Base-by-base conservation (phyloP, 1,140 invertebrate genomes). In the Microplitis demolitor region DNA sequence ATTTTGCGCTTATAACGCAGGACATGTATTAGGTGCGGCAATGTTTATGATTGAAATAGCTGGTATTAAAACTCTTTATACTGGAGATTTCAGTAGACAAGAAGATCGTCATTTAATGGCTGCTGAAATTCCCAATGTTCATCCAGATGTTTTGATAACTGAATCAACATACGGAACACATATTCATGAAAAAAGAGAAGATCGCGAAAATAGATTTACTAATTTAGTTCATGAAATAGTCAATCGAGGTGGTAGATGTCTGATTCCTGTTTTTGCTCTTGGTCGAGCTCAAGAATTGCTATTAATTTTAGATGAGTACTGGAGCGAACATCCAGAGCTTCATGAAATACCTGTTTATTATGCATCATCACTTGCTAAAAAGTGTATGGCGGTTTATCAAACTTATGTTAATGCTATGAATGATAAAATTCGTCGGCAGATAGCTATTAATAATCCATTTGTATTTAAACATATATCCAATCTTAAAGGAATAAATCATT, bases 41-140 rank as follows among this genome's bases (percentile, higher is more conserved):
- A 99, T 99, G 98, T 99, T 99, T 83, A 99, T 99, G 97, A 97
- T 99, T 70, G 98, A 99, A 90, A 99, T 99, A 75, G 98, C 98
- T 66, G 98, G 97, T 34, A 95, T 98, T 13, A 97, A 97, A 88
- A 92, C 94, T 78, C 76, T 73, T 1, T 99, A 99, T 82, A 99
- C 98, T 0, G 98, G 98, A 0, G 98, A 99, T 82, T 99, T 99
- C 85, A 99, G 97, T 16, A 87, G 98, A 39, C 97, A 99, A 88
- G 98, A 99, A 89, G 98, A 99, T 88, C 88, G 98, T 35, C 98
- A 99, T 92, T 91, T 99, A 76, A 99, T 99, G 96, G 96, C 97
- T 1, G 98, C 98, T 0, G 98, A 99, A 89, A 97, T 99, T 78
- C 98, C 98, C 0, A 95, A 93, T 58, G 92, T 98, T 37, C 92